A percentile compares a stretch with the other conserved stretches of the same genome.
Conservation (phyloP, 2,888 invertebrate species). For the Meganola albula region DNA sequence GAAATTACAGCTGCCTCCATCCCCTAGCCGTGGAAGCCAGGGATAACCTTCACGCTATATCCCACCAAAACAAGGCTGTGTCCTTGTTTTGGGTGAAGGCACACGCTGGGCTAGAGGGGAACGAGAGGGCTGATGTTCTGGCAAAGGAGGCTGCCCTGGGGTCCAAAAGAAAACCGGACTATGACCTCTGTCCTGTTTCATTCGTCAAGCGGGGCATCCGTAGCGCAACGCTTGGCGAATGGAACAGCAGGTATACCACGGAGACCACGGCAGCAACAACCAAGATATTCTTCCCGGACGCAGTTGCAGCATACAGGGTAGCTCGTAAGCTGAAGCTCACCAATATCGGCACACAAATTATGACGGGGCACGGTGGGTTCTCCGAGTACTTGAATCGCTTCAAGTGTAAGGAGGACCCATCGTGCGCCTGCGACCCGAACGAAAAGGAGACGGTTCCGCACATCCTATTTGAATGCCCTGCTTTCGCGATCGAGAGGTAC, state of each 20-base stretch:
- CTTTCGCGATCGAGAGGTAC: background rate
- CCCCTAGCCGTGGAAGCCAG: too few relatives aligned
- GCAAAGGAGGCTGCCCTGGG: background rate
- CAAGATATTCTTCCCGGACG: background rate
- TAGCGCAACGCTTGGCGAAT: background rate
- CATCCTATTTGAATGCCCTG: background rate
- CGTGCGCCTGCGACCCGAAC: background rate
- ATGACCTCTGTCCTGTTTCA: background rate
- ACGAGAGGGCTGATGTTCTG: background rate
- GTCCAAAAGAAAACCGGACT: background rate
- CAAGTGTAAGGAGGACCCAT: background rate
- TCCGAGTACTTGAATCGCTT: background rate
- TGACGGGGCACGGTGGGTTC: background rate
- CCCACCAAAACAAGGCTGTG: background rate
- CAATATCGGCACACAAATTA: background rate
- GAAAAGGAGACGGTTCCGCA: background rate
- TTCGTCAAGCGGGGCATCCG: background rate
- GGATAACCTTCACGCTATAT: too few relatives aligned
- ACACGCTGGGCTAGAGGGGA: background rate
- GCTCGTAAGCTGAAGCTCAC: background rate
- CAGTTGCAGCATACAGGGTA: background rate
- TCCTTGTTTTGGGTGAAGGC: background rate
- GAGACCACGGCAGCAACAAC: background rate
- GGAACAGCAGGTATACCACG: background rate
- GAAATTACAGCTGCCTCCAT: too few relatives aligned